A percentile compares a stretch with the other conserved stretches of the same genome.
Evolutionary conservation across 1,140 invertebrate genomes (phyloP).

Genomic region (Tribolium castaneum): DNA sequence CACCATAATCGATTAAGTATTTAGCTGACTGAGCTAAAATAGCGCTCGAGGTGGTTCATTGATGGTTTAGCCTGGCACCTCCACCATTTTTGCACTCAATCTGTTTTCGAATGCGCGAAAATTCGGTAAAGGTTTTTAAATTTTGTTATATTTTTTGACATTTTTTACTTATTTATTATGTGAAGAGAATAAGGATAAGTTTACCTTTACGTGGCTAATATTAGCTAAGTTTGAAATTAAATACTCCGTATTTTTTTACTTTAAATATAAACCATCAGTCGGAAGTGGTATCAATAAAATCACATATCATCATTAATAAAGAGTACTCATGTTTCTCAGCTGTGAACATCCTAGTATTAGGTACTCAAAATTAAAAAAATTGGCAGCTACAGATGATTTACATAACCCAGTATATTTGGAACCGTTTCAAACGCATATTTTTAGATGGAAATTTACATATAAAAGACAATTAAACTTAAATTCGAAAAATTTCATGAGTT

Average conservation of each 20-base stretch:
- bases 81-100: neutral
- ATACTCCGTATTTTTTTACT: too few relatives aligned
- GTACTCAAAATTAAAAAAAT: neutral
- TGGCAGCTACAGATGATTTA: neutral
- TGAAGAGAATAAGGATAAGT: too few relatives aligned
- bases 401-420: neutral
- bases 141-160: too few relatives aligned
- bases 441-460: neutral
- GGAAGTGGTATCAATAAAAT: too few relatives aligned
- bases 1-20: neutral
- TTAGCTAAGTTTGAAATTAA: too few relatives aligned
- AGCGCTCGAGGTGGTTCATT: neutral
- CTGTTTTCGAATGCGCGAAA: too few relatives aligned
- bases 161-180: too few relatives aligned
- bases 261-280: too few relatives aligned
- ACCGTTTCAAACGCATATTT: neutral
- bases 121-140: too few relatives aligned
- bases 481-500: neutral
- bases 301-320: too few relatives aligned
- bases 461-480: neutral
- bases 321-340: too few relatives aligned
- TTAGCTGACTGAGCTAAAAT: neutral
- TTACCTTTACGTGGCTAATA: too few relatives aligned
- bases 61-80: slow-evolving; percentile 1
- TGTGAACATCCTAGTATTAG: neutral